A percentile compares a stretch with the other conserved stretches of the same genome.
These are phyloP conservation scores for Mechanitis mazaeus DNA, from an alignment of 2,888 invertebrate species.

Conservation along the genomic window DNA sequence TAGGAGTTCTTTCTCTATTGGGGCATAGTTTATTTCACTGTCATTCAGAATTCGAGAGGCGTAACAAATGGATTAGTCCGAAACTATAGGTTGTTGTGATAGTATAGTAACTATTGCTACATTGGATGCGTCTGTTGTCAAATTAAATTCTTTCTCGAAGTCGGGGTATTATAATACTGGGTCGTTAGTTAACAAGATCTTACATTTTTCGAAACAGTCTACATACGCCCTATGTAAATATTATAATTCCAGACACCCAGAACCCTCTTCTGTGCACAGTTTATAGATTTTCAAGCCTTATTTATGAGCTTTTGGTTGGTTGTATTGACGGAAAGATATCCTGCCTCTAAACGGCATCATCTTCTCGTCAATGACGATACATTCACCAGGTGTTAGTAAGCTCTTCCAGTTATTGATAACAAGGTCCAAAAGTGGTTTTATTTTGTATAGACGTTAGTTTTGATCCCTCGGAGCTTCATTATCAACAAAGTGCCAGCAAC, in stretches of 20 bases:
- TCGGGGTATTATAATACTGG: too few relatives aligned
- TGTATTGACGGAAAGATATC: constrained; percentile 27
- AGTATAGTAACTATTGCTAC: too few relatives aligned
- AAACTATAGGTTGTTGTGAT: too few relatives aligned
- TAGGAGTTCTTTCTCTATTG: too few relatives aligned
- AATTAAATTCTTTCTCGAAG: too few relatives aligned
- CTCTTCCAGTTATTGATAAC: constrained; percentile 25
- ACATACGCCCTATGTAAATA: constrained; percentile 23
- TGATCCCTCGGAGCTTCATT: constrained; percentile 20
- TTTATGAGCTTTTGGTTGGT: constrained; percentile 30
- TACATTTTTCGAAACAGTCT: too few relatives aligned
- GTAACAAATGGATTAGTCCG: too few relatives aligned
- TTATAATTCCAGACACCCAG: constrained; percentile 26
- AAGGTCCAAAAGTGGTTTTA: constrained; percentile 27
- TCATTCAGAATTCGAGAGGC: too few relatives aligned
- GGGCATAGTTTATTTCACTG: too few relatives aligned
- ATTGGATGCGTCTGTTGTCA: too few relatives aligned
- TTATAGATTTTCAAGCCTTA: constrained; percentile 31
- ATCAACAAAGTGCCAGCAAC: constrained; percentile 32
- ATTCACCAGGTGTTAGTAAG: constrained; percentile 24
- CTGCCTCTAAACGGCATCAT: constrained; percentile 30
- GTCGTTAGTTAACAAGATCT: too few relatives aligned
- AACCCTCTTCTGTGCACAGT: constrained; percentile 20
- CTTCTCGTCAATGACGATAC: constrained; percentile 29
- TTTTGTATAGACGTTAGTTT: constrained; percentile 28